These are phyloP conservation scores for Chascanopsetta lugubris DNA, from an alignment of 2,113 vertebrate genomes.

Conservation along the genomic window DNA sequence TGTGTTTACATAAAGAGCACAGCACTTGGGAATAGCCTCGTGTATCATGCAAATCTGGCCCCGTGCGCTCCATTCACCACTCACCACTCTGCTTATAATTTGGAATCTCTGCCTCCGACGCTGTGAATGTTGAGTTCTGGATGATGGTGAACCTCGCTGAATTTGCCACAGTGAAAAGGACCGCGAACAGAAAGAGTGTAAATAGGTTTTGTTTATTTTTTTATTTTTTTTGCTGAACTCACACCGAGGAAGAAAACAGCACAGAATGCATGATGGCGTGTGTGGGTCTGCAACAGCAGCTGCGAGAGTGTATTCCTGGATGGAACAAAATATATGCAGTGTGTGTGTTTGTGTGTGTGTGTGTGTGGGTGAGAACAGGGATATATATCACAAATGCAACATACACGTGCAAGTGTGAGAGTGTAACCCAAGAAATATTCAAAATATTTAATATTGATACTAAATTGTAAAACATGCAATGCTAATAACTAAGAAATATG, in stretches of 20 bases:
- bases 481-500: no score
- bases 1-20: conserved; percentile 66
- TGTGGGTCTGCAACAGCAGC: background rate
- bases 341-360: background rate
- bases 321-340: background rate
- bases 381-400: background rate
- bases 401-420: no score
- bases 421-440: no score
- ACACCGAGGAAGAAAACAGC: background rate
- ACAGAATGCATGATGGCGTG: background rate
- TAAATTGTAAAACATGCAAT: no score
- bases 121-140: conserved; percentile 49
- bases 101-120: conserved; percentile 23
- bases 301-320: conserved; percentile 3
- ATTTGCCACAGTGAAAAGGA: conserved; percentile 6
- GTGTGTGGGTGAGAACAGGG: background rate
- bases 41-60: conserved; percentile 62
- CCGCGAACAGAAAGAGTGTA: conserved; percentile 1
- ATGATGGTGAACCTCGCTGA: conserved; percentile 4
- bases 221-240: no score
- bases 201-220: background rate
- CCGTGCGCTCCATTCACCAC: conserved; percentile 27
- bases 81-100: conserved; percentile 38
- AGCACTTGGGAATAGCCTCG: conserved; percentile 56
- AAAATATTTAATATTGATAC: no score